Evolutionary conservation across 53 echinoderm and acorn worm genomes (phyloP).

Genomic region (Holothuria scabra): DNA sequence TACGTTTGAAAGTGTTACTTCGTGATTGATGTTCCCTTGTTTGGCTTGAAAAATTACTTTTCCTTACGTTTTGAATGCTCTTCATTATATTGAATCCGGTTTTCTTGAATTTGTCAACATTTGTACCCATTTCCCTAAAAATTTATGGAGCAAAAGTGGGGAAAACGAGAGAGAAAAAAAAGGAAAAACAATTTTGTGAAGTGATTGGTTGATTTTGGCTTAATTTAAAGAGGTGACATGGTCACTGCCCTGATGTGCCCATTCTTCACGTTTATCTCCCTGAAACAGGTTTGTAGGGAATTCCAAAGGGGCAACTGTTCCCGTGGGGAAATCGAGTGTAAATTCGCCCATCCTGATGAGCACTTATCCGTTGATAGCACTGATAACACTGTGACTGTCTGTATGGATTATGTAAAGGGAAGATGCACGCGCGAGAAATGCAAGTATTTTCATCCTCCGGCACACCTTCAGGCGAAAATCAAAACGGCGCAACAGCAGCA

Average conservation of each 20-base stretch:
- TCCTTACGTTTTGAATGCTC: conserved; percentile 37
- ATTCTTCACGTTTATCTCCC: conserved; percentile 47
- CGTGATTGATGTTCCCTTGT: conserved; percentile 23
- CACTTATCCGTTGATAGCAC: conserved; percentile 88
- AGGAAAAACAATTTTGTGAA: too few relatives aligned
- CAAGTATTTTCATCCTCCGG: conserved; percentile 99
- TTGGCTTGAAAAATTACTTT: conserved; percentile 30
- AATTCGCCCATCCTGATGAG: conserved; percentile 99
- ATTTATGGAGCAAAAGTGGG: too few relatives aligned
- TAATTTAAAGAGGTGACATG: background rate
- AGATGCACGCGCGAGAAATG: conserved; percentile 99
- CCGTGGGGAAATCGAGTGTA: conserved; percentile 94
- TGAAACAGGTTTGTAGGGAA: conserved; percentile 95
- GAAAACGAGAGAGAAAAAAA: too few relatives aligned
- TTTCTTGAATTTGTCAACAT: too few relatives aligned
- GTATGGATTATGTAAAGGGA: conserved; percentile 99
- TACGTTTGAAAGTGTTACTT: conserved; percentile 32
- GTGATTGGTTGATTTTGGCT: too few relatives aligned
- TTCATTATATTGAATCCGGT: too few relatives aligned
- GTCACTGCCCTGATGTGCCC: conserved; percentile 12
- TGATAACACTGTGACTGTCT: conserved; percentile 98
- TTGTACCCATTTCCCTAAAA: too few relatives aligned
- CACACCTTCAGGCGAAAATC: conserved; percentile 98
- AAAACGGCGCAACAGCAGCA: conserved; percentile 97
- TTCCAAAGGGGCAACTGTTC: conserved; percentile 97